Conservation (phyloP, 2,797 vertebrate genomes). For the Bradypodion pumilum region DNA sequence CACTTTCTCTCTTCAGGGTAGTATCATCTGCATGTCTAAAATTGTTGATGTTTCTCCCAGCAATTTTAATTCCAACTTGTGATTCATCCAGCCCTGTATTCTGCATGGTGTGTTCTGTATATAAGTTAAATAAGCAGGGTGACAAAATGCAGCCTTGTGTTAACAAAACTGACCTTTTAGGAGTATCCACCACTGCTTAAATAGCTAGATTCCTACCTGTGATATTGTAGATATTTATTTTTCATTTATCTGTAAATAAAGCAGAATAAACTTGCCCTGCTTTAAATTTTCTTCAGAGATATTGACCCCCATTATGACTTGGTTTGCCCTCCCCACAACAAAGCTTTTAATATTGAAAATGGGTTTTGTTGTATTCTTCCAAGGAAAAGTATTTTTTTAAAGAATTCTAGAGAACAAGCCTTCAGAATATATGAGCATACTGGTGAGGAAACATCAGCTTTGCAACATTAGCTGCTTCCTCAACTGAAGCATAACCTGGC, state of each 20-base stretch:
- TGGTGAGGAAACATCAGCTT: conserved; percentile 17
- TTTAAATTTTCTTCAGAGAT: conserved; percentile 1
- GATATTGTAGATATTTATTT: background rate
- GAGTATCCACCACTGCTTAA: background rate
- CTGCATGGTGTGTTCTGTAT: too few species aligned
- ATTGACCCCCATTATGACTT: conserved; percentile 6
- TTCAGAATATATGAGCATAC: conserved; percentile 21
- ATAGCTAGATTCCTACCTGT: background rate
- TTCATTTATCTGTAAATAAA: conserved; percentile 16
- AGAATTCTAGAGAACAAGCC: conserved; percentile 2
- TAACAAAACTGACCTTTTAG: background rate
- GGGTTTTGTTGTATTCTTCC: background rate
- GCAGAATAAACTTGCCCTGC: background rate
- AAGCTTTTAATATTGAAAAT: conserved; percentile 7
- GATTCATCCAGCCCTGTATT: too few species aligned
- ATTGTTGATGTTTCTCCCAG: too few species aligned
- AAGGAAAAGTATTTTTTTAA: conserved; percentile 1
- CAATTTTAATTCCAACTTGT: too few species aligned
- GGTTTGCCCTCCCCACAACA: conserved; percentile 5
- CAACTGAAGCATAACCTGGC: too few species aligned
- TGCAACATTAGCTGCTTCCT: too few species aligned
- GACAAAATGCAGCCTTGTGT: too few species aligned
- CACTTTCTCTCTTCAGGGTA: too few species aligned
- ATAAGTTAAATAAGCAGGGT: too few species aligned
- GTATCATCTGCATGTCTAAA: too few species aligned